Evolutionary conservation across 2,113 vertebrate species (phyloP).

Genomic region (Periophthalmodon schlosseri): DNA sequence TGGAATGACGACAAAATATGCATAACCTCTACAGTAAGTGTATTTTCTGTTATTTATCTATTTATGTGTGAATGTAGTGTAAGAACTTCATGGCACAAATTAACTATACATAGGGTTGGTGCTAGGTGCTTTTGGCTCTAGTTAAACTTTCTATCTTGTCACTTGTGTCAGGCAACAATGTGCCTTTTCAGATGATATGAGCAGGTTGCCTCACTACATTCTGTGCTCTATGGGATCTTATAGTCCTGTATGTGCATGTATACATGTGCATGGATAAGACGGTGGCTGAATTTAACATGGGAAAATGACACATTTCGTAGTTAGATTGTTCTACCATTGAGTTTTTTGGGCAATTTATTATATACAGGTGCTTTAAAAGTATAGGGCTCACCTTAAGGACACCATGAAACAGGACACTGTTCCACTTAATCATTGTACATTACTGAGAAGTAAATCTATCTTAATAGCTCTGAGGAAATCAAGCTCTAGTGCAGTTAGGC

Average conservation of each 20-base stretch:
- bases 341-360: background rate
- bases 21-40: constrained; percentile 94
- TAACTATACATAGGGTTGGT: background rate
- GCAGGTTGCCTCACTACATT: background rate
- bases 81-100: background rate
- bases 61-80: background rate
- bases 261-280: background rate
- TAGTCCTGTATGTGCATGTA: background rate
- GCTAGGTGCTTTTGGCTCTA: constrained; percentile 51
- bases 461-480: constrained; percentile 59
- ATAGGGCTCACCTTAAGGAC: background rate
- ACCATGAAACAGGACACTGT: constrained; percentile 12
- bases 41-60: background rate
- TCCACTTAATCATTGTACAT: constrained; percentile 47
- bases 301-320: background rate
- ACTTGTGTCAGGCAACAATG: constrained; percentile 28
- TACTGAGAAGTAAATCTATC: constrained; percentile 73
- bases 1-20: constrained; percentile 74
- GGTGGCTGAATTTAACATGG: background rate
- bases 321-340: background rate
- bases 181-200: background rate
- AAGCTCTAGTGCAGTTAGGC: constrained; percentile 49
- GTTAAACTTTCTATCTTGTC: constrained; percentile 35
- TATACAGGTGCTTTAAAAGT: background rate
- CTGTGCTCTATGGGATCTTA: background rate